phyloP scores from a whole-genome alignment of 2,888 invertebrate species.

The Melanchra persicariae region DNA sequence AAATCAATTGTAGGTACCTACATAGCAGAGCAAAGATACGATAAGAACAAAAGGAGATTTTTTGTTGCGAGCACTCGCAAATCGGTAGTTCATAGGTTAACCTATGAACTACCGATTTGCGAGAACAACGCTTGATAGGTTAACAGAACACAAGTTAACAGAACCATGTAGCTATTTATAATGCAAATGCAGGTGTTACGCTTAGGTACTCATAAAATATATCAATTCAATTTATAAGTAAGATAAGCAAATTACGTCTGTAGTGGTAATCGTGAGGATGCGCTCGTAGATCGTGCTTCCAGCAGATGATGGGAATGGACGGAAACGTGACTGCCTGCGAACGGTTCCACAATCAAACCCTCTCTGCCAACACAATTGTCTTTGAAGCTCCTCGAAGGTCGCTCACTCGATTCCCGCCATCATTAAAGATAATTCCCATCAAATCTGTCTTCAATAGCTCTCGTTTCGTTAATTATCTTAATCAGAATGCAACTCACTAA shows the following conservation, averaged over 20 bases:
- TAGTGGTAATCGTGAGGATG: conserved; percentile 59
- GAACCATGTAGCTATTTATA: neutral
- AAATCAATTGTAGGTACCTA: neutral
- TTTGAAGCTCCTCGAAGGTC: conserved; percentile 58
- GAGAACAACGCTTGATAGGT: no score
- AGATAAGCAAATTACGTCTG: conserved; percentile 53
- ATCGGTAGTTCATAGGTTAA: no score
- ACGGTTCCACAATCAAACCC: conserved; percentile 60
- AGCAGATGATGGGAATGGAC: conserved; percentile 62
- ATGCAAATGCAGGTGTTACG: conserved; percentile 31
- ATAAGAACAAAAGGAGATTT: no score
- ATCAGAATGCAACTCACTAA: conserved; percentile 19
- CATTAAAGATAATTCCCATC: conserved; percentile 30
- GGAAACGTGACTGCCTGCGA: conserved; percentile 66
- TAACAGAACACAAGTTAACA: conserved; percentile 2
- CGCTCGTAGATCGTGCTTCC: conserved; percentile 45
- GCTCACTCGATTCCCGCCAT: conserved; percentile 36
- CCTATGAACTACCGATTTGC: no score
- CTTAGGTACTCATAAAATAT: conserved; percentile 29
- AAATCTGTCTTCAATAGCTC: conserved; percentile 27
- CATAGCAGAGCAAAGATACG: no score
- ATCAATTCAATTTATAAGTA: conserved; percentile 55
- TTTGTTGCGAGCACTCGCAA: no score
- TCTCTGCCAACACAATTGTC: conserved; percentile 52
- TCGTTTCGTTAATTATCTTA: conserved; percentile 20